phyloP scores from a whole-genome alignment of 2,888 invertebrate genomes.

The Xanthia togata region DNA sequence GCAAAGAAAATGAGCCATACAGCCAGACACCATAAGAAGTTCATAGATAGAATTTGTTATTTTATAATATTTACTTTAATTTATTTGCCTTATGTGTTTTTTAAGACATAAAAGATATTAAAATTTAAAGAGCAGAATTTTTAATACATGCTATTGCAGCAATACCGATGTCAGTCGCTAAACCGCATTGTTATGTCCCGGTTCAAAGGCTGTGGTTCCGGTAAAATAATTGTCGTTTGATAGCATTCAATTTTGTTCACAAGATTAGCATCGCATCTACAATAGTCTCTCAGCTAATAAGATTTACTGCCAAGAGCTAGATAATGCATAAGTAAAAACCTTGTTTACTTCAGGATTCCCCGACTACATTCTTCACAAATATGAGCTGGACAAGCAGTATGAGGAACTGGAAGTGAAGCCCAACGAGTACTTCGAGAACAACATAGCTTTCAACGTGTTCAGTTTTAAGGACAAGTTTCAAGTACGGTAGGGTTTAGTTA shows the following conservation, averaged over 20 bases:
- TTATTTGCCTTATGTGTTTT: too few relatives aligned
- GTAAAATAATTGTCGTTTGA: background rate
- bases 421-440: constrained; percentile 96
- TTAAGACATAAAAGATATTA: too few relatives aligned
- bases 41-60: too few relatives aligned
- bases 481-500: too few relatives aligned
- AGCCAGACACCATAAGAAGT: too few relatives aligned
- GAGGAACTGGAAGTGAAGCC: constrained; percentile 92
- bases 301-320: too few relatives aligned
- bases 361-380: constrained; percentile 96
- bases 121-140: background rate
- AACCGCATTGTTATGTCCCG: background rate
- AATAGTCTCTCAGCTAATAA: too few relatives aligned
- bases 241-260: background rate
- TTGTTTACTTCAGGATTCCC: constrained; percentile 93
- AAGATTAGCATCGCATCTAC: too few relatives aligned
- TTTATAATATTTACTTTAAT: too few relatives aligned
- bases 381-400: constrained; percentile 96
- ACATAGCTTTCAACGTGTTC: constrained; percentile 94
- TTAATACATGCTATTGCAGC: background rate
- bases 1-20: too few relatives aligned
- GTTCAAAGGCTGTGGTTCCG: background rate
- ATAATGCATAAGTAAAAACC: background rate
- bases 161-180: background rate
- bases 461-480: constrained; percentile 95